Evolutionary conservation across 2,888 invertebrate species (phyloP).

Genomic region (Morpho deidamia): DNA sequence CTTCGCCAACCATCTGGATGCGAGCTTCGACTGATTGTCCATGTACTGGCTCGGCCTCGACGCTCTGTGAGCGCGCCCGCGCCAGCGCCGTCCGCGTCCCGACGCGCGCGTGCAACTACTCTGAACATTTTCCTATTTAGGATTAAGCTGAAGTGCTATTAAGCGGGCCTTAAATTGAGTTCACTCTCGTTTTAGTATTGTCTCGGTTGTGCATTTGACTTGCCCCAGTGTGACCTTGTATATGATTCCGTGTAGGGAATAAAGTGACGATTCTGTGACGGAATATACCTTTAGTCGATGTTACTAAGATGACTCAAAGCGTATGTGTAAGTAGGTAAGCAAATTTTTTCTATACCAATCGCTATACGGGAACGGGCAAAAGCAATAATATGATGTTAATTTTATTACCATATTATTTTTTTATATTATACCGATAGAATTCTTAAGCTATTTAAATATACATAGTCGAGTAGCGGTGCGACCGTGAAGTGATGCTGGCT

Average conservation of each 20-base stretch:
- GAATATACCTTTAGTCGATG: constrained; percentile 49
- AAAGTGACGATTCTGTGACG: constrained; percentile 23
- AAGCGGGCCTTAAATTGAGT: constrained; percentile 58
- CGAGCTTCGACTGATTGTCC: constrained; percentile 73
- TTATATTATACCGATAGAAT: constrained; percentile 74
- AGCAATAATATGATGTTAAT: constrained; percentile 79
- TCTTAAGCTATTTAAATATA: constrained; percentile 69
- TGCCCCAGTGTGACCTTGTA: constrained; percentile 70
- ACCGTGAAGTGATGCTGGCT: constrained; percentile 74
- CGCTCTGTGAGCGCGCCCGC: constrained; percentile 56
- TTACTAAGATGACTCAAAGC: constrained; percentile 62
- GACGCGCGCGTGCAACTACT: constrained; percentile 37
- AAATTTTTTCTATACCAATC: constrained; percentile 77
- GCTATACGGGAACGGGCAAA: constrained; percentile 79
- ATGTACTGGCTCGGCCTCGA: constrained; percentile 64
- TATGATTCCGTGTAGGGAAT: constrained; percentile 50
- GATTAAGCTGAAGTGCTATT: constrained; percentile 76
- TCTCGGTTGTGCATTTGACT: constrained; percentile 76
- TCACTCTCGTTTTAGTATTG: constrained; percentile 67
- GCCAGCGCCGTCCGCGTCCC: constrained; percentile 50
- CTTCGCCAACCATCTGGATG: constrained; percentile 78
- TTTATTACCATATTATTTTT: constrained; percentile 78
- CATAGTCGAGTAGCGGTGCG: constrained; percentile 71
- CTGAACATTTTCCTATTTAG: constrained; percentile 65
- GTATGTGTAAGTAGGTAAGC: constrained; percentile 68